Conservation (phyloP, 1,140 invertebrate genomes). For the Babylonia areolata region DNA sequence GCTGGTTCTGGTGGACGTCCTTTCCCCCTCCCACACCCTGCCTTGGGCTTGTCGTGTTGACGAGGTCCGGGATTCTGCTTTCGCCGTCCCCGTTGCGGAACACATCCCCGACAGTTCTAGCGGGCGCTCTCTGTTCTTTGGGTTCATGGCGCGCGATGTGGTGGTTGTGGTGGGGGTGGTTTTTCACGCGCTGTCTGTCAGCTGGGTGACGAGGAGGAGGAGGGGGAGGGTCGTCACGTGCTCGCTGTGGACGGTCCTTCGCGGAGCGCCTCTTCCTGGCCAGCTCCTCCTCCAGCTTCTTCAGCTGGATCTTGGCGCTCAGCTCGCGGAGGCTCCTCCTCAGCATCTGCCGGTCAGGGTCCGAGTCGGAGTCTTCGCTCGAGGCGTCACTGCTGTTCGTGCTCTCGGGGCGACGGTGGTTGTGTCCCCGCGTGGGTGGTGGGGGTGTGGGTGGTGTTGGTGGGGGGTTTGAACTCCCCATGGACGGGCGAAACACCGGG, state of each 20-base stretch:
- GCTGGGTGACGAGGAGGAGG: neutral
- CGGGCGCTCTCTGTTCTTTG: neutral
- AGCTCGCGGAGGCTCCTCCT: conserved; percentile 22
- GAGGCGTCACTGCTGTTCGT: neutral
- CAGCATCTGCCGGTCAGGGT: neutral
- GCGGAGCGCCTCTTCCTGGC: neutral
- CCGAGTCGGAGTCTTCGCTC: neutral
- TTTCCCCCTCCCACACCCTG: neutral
- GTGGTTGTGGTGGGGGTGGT: neutral
- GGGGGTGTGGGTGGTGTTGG: neutral
- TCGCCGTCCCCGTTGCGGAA: too few relatives aligned
- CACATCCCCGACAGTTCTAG: too few relatives aligned
- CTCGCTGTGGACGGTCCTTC: neutral
- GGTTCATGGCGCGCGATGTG: too few relatives aligned
- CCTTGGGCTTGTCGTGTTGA: neutral
- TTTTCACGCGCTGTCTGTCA: neutral
- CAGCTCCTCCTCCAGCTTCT: conserved; percentile 8
- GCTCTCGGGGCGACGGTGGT: neutral
- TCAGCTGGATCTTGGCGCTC: conserved; percentile 37
- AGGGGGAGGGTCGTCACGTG: too few relatives aligned
- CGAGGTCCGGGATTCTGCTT: too few relatives aligned
- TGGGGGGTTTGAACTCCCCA: neutral
- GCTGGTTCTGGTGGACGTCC: neutral
- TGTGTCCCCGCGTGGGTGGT: neutral
- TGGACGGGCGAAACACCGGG: neutral